These are phyloP conservation scores for Tetropium fuscum DNA, from an alignment of 2,888 invertebrate genomes.

Conservation along the genomic window DNA sequence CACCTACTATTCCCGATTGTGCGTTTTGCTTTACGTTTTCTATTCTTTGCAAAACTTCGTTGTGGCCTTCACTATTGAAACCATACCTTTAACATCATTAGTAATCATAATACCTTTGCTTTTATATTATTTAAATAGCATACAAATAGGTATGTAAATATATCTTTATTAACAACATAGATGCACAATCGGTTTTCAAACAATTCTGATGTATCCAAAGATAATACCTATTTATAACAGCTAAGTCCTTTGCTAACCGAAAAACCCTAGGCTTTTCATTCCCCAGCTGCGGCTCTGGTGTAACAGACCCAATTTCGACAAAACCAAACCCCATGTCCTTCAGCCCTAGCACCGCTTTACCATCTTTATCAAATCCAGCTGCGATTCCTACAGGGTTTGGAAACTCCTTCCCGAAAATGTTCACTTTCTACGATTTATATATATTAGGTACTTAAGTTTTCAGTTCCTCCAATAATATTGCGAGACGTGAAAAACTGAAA, in stretches of 20 bases:
- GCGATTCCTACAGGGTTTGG: constrained; percentile 96
- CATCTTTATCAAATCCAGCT: constrained; percentile 99
- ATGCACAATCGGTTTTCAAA: too few relatives aligned
- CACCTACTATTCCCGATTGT: constrained; percentile 76
- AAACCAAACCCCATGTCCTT: constrained; percentile 92
- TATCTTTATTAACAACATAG: too few relatives aligned
- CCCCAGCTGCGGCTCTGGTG: constrained; percentile 92
- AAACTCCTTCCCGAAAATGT: constrained; percentile 78
- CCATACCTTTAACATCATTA: constrained; percentile 73
- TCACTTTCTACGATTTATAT: constrained; percentile 76
- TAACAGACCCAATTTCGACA: constrained; percentile 96
- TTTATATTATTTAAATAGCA: not conserved
- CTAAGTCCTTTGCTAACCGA: constrained; percentile 84
- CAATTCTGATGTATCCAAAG: too few relatives aligned
- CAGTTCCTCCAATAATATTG: too few relatives aligned
- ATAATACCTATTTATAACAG: constrained; percentile 90
- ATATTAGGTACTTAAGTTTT: too few relatives aligned
- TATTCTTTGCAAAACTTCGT: constrained; percentile 77
- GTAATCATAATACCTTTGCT: not conserved
- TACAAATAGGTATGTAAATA: too few relatives aligned
- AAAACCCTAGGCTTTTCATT: constrained; percentile 96
- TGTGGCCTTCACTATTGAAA: constrained; percentile 96
- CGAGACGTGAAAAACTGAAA: too few relatives aligned
- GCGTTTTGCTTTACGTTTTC: constrained; percentile 68
- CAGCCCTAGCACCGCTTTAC: constrained; percentile 87